Base-by-base conservation (phyloP, 2,888 invertebrate species). In the Beris chalybata region DNA sequence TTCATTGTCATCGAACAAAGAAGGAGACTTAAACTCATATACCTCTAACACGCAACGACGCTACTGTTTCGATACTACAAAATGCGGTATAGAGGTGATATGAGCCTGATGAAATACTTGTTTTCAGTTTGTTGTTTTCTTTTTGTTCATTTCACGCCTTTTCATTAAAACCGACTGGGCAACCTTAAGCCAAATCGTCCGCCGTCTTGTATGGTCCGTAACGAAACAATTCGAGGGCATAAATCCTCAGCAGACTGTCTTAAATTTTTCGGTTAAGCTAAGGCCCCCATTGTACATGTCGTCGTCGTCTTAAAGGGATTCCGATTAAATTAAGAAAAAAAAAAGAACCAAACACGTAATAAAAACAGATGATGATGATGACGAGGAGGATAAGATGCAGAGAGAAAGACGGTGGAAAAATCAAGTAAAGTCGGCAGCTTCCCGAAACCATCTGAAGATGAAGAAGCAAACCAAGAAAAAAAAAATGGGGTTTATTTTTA, bases 231-330 rank as follows among this genome's bases (percentile, higher is more conserved):
- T 52, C 61, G 32, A 52, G 22, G 38, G 61, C 61, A 61, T 61
- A 61, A 61, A 61, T 61, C 61, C 61, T 61, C 61, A 50, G 22
- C 61, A 50, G 61, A 61, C 38, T 38, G 52, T 50, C 61, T 61
- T 61, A 61, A 61, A 61, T 61, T 61, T 56, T 58, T 61, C 52
- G 61, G 61, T 52, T 59, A 13, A 47, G 58, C 61, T 38, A n/a
- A 12, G 32, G 45, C 31, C 7, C 7, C 52, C 52, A 61, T 52
- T 50, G 61, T 38, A 38, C 52, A 13, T 15, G 61, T 61, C 22
- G 32, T 61, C 22, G 32, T 59, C 32, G 5, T 38, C 9, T 38
- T 38, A 38, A 38, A 38, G 38, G 38, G 38, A 38, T 38, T 38
- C 38, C 38, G 38, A 38, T 38, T 38, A 38, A 38, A 38, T 22